Evolutionary conservation across 1,140 invertebrate genomes (phyloP), one percentile per base, ranked within the genome.

Genomic region (Philopotamus ludificatus): DNA sequence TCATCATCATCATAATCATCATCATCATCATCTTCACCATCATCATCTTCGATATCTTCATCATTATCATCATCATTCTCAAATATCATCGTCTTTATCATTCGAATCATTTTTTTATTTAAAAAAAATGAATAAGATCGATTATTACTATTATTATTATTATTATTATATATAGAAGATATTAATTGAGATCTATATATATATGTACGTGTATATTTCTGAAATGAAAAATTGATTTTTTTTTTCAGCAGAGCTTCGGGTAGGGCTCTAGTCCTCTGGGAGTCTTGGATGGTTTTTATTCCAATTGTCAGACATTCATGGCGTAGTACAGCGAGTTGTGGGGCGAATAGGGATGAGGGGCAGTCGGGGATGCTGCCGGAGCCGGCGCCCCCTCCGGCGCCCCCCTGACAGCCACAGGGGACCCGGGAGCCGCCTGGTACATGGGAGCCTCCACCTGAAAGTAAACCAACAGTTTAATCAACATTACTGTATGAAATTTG

Each of bases 241-340:
- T n/a, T n/a, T n/a, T n/a, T n/a, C n/a, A n/a, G n/a, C n/a, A n/a
- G n/a, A n/a, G n/a, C 42, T 3, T 12, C 3, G 42, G 20, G 2
- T 44, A 18, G n/a, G 3, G 2, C n/a, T 44, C 2, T 3, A 44
- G n/a, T 44, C 42, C 3, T 44, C 3, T 3, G 42, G n/a, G 23
- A 3, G 25, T 54, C 18, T 54, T 44, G 41, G 41, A 44, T n/a
- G n/a, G 18, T 2, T 1, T 21, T 79, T 82, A 82, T 75, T 81
- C 77, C 67, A 78, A 77, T 66, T 76, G 78, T 84, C 81, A 84
- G 71, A 84, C 82, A 66, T 84, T 84, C 83, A 84, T 84, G 1
- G 83, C 82, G 66, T 84, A 84, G 72, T 83, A 84, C 12, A 84
- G 72, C 10, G 82, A 79, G 71, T 84, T 84, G 16, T 74, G 72